Evolutionary conservation across 2,797 vertebrate genomes (phyloP).

Genomic region (Crenichthys baileyi): DNA sequence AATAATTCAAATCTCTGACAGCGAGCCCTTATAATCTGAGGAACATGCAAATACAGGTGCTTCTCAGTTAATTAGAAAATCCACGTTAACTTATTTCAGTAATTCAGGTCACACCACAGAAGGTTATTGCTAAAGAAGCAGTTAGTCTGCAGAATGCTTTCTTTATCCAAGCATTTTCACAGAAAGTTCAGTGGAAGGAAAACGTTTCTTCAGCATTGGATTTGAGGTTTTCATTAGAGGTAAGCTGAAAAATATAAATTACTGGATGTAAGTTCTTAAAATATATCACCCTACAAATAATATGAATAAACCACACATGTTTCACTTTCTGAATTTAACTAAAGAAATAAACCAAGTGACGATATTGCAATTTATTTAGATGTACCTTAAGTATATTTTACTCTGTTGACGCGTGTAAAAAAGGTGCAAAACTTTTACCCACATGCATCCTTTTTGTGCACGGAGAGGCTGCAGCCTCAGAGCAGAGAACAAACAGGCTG

Average conservation of each 20-base stretch:
- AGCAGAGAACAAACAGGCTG: constrained; percentile 41
- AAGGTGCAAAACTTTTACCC: neutral
- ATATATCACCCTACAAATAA: neutral
- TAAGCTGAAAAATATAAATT: neutral
- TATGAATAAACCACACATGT: neutral
- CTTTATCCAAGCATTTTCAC: neutral
- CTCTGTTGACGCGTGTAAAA: neutral
- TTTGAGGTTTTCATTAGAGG: neutral
- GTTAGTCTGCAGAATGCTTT: neutral
- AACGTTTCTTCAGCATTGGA: neutral
- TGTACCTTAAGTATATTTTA: neutral
- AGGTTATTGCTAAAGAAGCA: neutral
- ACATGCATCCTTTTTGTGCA: neutral
- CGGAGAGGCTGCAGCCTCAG: neutral
- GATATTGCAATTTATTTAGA: neutral
- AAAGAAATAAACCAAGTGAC: neutral
- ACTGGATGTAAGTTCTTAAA: neutral
- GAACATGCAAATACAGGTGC: too few species aligned
- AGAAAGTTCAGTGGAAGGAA: neutral
- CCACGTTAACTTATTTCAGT: too few species aligned
- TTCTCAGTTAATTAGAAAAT: too few species aligned
- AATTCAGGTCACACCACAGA: too few species aligned
- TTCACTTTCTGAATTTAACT: neutral
- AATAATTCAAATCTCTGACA: too few species aligned
- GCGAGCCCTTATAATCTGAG: too few species aligned